Evolutionary conservation across 2,888 invertebrate genomes (phyloP), one percentile per base, ranked within the genome.

Genomic region (Sylvicola cinctus): DNA sequence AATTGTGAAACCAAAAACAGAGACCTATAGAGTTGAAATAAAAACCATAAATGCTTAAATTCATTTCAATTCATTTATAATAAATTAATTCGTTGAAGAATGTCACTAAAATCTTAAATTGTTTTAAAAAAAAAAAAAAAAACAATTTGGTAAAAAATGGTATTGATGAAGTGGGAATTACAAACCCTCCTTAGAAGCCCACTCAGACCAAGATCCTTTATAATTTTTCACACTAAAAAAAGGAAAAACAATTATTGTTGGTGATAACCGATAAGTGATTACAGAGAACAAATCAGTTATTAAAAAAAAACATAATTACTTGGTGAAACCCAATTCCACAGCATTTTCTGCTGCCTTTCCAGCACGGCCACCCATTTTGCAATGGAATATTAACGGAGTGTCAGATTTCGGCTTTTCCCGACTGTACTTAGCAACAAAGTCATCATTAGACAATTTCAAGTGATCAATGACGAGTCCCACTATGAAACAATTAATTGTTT

Each of bases 301-400:
- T 16, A 27, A 10, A 14, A 25, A n/a, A 12, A 27, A 12, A 16
- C 5, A 16, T 17, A 37, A 41, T 43, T 45, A 58, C 58, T 53
- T 54, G n/a, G 39, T 38, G 33, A 47, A 57, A 25, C 58, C 58
- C 20, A 49, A 17, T 0, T 42, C 38, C 35, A 40, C 38, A 3
- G 55, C 68, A 45, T 62, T 56, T 43, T 66, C 61, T 40, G 72
- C 63, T 7, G 77, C 77, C 48, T 60, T 68, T 10, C 60, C 63
- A 38, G 77, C 75, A 44, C 79, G 63, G 41, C 64, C 73, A 6
- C 79, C 79, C 38, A 70, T 63, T 52, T 65, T 69, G 47, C 79
- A 80, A 33, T 70, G 71, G 42, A 79, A 68, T 42, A 79, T 71
- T 3, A 79, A 57, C 43, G 64, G 63, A 2, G 66, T 60, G 33